Evolutionary conservation across 2,113 vertebrate species (phyloP), one percentile per base, ranked within the genome.

Genomic region (Ceyx cyanopectus): DNA sequence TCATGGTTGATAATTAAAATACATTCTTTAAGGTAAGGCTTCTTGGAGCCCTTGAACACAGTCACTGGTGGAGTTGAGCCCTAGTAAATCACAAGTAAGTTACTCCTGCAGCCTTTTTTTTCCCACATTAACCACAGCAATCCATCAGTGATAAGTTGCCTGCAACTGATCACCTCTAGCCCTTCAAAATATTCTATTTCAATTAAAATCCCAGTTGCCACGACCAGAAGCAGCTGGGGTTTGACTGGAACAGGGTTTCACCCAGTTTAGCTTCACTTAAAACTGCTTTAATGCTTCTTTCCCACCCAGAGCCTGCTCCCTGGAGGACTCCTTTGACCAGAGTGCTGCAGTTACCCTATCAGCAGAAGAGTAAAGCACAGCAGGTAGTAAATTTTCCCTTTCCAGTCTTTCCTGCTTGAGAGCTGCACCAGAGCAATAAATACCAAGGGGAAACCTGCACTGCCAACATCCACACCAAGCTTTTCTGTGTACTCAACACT

Each of bases 1-100:
- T 99, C 99, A 80, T 99, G 99, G 97, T 99, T 99, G 93, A 99
- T 98, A 77, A 99, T 99, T 89, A 99, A 98, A 97, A 99, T 98
- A 97, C 99, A 99, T 97, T 99, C 99, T 94, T 99, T 99, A 97
- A 99, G 98, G 90, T 99, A 99, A 68, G 99, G 98, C 87, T 99
- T 98, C 97, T 99, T 99, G 70, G 99, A 99, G 85, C 99, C 99
- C 95, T 99, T 99, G 97, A 99, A 99, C 90, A 99, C 99, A 5
- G 99, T 99, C 77, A 99, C 97, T 30, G 99, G 99, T 94, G 99
- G 97, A 89, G 98, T 99, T 65, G 99, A 99, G 53, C 99, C 99
- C 99, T 99, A 81, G 97, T 94, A 82, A 97, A 97, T 93, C 53
- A 93, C 40, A 85, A 91, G 79, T 92, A 90, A 95, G 43, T 96